Percentiles rank a stretch among this genome's conserved stretches.
Conservation (phyloP, 2,888 invertebrate species). For the Abrostola triplasia region DNA sequence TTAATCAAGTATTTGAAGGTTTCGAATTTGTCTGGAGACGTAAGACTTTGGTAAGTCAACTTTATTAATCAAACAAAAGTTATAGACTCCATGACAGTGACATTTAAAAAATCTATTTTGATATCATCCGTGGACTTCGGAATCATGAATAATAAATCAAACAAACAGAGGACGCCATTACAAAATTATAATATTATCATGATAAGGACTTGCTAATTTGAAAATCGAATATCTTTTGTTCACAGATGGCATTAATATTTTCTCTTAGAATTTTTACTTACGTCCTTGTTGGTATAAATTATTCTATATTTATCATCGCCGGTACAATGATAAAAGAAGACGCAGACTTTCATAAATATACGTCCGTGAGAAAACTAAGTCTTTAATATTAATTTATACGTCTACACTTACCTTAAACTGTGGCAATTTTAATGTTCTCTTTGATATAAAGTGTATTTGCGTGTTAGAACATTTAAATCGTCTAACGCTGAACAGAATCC, state of each 20-base stretch:
- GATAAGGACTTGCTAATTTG: constrained; percentile 18
- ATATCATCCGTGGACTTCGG: no score
- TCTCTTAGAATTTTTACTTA: constrained; percentile 15
- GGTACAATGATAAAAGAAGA: constrained; percentile 14
- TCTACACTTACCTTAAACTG: constrained; percentile 7
- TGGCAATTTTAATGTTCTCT: constrained; percentile 39
- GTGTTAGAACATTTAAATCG: constrained; percentile 57
- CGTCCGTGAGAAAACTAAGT: constrained; percentile 19
- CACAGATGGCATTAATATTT: constrained; percentile 31
- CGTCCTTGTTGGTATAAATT: constrained; percentile 29
- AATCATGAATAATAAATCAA: background rate
- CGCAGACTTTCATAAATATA: constrained; percentile 16
- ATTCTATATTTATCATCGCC: constrained; percentile 38
- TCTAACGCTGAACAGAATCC: constrained; percentile 38
- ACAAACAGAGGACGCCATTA: constrained; percentile 7
- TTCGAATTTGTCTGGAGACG: no score
- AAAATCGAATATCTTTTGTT: constrained; percentile 36
- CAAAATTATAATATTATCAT: constrained; percentile 10
- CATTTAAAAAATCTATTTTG: no score
- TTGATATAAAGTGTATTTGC: constrained; percentile 59
- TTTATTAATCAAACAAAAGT: no score
- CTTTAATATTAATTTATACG: constrained; percentile 19
- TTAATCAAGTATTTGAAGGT: no score
- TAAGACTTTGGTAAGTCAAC: no score
- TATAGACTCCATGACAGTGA: no score